Evolutionary conservation across 1,140 invertebrate species (phyloP).

Genomic region (Nomia melanderi): DNA sequence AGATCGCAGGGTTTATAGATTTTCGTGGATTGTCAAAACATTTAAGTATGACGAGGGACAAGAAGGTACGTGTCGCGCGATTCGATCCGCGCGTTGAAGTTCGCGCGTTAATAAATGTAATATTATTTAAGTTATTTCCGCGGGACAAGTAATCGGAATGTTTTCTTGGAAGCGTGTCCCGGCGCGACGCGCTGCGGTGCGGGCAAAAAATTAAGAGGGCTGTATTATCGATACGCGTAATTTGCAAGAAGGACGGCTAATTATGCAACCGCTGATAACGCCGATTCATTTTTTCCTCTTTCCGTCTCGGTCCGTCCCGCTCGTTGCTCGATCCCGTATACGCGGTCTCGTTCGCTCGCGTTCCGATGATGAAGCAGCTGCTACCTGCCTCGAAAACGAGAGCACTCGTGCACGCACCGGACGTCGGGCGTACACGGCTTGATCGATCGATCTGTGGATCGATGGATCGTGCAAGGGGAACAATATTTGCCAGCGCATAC

Average conservation of each 20-base stretch:
- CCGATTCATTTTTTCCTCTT: conserved; percentile 38
- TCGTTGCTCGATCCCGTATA: background rate
- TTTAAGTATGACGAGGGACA: too few relatives aligned
- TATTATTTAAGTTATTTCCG: background rate
- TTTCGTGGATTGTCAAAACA: too few relatives aligned
- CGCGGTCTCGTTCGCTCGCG: conserved; percentile 7
- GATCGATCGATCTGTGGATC: conserved; percentile 64
- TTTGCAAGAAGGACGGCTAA: conserved; percentile 45
- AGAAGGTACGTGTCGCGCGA: too few relatives aligned
- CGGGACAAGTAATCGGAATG: background rate
- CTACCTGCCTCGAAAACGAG: conserved; percentile 41
- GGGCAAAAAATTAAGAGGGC: background rate
- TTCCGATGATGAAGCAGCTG: conserved; percentile 56
- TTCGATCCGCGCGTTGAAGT: too few relatives aligned
- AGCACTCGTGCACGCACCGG: conserved; percentile 45
- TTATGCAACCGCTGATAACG: conserved; percentile 52
- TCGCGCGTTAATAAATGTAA: too few relatives aligned
- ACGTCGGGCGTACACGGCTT: conserved; percentile 38
- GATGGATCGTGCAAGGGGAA: conserved; percentile 56
- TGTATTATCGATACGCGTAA: conserved; percentile 54
- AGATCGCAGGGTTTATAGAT: too few relatives aligned
- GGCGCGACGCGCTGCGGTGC: background rate
- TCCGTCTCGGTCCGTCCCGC: background rate
- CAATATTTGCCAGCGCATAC: conserved; percentile 50
- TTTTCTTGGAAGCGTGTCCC: background rate